phyloP scores from a whole-genome alignment of 23 tunicate genomes.

The Botrylloides violaceus region DNA sequence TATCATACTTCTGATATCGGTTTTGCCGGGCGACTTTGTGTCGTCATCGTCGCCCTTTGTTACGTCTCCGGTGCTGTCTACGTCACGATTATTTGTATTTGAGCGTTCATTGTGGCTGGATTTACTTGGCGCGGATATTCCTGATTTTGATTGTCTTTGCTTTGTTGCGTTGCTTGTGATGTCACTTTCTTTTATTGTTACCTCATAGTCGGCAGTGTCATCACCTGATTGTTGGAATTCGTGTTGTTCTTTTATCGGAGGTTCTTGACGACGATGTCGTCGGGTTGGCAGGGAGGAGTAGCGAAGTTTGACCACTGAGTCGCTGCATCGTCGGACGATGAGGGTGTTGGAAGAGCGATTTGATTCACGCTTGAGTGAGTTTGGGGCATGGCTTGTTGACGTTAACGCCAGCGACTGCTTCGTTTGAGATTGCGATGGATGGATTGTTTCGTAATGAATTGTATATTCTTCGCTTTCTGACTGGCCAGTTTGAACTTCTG shows the following conservation, averaged over 20 bases:
- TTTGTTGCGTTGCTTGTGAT: no score
- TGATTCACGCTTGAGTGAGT: not conserved
- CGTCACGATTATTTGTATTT: no score
- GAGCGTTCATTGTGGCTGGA: no score
- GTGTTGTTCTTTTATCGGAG: constrained; percentile 3
- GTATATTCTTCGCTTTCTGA: not conserved
- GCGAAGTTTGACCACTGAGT: constrained; percentile 20
- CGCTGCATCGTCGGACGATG: constrained; percentile 39
- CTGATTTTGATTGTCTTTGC: no score
- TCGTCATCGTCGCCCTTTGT: constrained; percentile 8
- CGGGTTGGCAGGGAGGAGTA: not conserved
- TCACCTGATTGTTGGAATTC: not conserved
- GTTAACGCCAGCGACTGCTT: no score
- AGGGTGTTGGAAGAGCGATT: not conserved
- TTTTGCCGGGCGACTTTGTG: constrained; percentile 13
- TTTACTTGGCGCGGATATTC: not conserved
- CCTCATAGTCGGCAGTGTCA: not conserved
- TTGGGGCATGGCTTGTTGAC: no score
- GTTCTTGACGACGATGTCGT: not conserved
- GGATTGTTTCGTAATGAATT: not conserved
- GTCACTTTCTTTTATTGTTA: not conserved
- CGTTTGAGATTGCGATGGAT: no score
- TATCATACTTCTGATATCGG: constrained; percentile 12
- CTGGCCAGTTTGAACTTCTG: no score
- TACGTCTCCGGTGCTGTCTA: not conserved